phyloP scores from a whole-genome alignment of 2,888 invertebrate species.

The Agonopterix heracliana region DNA sequence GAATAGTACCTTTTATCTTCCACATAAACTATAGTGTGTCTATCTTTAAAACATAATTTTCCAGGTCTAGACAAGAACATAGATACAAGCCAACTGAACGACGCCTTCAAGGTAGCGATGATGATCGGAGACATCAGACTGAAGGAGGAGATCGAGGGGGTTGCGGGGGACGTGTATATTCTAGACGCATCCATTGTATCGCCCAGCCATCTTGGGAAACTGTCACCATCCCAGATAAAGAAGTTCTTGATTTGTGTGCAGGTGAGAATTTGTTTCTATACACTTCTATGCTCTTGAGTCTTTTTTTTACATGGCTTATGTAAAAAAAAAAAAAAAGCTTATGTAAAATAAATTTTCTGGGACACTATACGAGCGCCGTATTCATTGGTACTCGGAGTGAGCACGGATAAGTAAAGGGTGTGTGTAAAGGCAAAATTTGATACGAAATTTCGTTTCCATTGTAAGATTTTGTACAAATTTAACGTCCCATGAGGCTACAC shows the following conservation, averaged over 20 bases:
- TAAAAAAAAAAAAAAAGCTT: no score
- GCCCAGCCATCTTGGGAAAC: constrained; percentile 84
- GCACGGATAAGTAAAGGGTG: no score
- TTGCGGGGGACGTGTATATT: constrained; percentile 88
- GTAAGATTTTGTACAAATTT: no score
- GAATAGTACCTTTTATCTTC: no score
- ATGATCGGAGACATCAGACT: constrained; percentile 91
- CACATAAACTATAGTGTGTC: no score
- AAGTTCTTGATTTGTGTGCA: constrained; percentile 89
- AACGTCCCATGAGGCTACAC: no score
- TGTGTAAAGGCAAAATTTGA: no score
- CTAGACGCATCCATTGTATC: constrained; percentile 85
- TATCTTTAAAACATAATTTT: constrained; percentile 9
- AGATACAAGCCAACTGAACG: constrained; percentile 79
- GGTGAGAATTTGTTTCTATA: constrained; percentile 31
- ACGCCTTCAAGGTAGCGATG: constrained; percentile 85
- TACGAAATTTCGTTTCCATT: no score
- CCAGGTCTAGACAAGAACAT: constrained; percentile 73
- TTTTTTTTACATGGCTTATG: neutral
- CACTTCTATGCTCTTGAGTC: neutral
- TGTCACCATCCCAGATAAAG: constrained; percentile 85
- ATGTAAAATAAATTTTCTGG: no score
- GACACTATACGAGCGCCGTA: no score
- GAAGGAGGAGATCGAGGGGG: constrained; percentile 85
- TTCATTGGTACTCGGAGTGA: no score